Conservation (phyloP, 2,888 invertebrate species). For the Lasioglossum zephyrum region DNA sequence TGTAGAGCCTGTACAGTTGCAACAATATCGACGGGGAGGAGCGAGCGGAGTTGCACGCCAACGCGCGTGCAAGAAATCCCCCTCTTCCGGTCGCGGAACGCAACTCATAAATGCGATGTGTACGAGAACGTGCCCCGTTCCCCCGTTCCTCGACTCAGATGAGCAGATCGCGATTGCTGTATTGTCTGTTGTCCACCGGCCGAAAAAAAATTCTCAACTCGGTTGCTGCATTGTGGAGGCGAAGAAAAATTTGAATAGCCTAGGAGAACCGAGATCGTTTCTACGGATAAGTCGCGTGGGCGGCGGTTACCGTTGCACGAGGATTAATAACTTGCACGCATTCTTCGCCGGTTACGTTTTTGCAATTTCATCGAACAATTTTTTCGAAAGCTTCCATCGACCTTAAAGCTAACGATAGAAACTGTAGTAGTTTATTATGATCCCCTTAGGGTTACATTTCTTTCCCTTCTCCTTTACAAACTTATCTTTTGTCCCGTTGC, state of each 20-base stretch:
- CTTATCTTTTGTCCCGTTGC: too few species aligned
- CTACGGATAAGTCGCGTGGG: background rate
- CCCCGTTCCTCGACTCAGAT: constrained; percentile 24
- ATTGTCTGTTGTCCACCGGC: constrained; percentile 34
- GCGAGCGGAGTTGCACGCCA: constrained; percentile 47
- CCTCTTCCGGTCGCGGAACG: constrained; percentile 48
- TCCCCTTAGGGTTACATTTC: too few species aligned
- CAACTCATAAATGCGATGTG: constrained; percentile 38
- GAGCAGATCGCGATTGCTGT: constrained; percentile 36
- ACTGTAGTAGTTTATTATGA: too few species aligned
- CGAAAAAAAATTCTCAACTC: background rate
- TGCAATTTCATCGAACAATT: background rate
- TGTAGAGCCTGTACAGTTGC: constrained; percentile 34
- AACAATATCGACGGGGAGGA: constrained; percentile 43
- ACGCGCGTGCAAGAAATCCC: constrained; percentile 53
- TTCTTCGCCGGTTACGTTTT: background rate
- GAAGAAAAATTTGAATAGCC: constrained; percentile 16
- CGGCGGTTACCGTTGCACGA: constrained; percentile 12
- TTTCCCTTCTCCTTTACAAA: too few species aligned
- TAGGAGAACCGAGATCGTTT: constrained; percentile 15
- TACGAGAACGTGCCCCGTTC: constrained; percentile 4
- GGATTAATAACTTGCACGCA: background rate
- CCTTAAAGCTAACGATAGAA: too few species aligned
- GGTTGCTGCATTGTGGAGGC: background rate
- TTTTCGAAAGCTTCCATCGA: background rate